Evolutionary conservation across 2,113 vertebrate species (phyloP), one percentile per base, ranked within the genome.

Genomic region (Marcusenius ussheri): DNA sequence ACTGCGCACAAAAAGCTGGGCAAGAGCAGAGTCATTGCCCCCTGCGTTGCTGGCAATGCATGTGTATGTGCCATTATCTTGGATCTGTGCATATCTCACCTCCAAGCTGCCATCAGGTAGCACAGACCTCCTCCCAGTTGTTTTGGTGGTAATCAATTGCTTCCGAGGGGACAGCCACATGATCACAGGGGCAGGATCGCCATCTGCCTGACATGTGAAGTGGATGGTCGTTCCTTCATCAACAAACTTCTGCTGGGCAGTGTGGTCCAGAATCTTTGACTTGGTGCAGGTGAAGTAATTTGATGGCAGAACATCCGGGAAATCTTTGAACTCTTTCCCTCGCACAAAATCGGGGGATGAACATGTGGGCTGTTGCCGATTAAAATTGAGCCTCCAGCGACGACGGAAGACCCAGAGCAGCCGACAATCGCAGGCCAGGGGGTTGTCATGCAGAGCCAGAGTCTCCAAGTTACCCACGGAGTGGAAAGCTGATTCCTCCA

Each of bases 261-360:
- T 97, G 93, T 97, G 97, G 96, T 99, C 98, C 92, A 95, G 92
- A 91, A 99, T 98, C 90, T 97, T 97, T 0, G 98, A 98, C 86
- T 97, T 97, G 91, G 97, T 96, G 95, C 98, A 99, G 92, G 95
- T 98, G 95, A 99, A 99, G 92, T 98, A 97, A 92, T 97, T 96
- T 89, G 96, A 93, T 5, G 97, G 96, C 50, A 99, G 97, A 24
- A 97, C 93, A 0, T 99, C 98, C 0, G 98, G 98, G 92, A 99
- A 99, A 93, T 99, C 98, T 94, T 99, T 99, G 95, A 99, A 99
- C 93, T 99, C 98, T 91, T 98, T 99, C 80, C 98, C 98, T 93
- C 96, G 96, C 89, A 99, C 97, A 0, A 96, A 95, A 85, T 97
- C 96, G 0, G 98, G 98, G 0, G 97, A 97, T 35, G 96, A 94